These are phyloP conservation scores for Trinorchestia longiramus DNA, from an alignment of 1,140 invertebrate genomes.

Conservation along the genomic window DNA sequence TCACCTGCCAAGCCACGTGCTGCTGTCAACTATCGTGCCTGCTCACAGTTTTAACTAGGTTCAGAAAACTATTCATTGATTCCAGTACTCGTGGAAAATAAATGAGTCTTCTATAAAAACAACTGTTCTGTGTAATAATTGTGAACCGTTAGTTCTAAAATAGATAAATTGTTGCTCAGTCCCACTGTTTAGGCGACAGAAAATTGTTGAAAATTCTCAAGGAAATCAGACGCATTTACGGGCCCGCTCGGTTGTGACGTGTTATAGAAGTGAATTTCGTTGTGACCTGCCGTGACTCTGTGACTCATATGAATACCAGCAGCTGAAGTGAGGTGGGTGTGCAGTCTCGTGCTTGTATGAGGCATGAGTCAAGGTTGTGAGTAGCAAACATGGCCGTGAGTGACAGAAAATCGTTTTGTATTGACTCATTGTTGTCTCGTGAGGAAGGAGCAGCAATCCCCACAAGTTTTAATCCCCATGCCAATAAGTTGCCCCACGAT, in stretches of 20 bases:
- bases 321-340: too few relatives aligned
- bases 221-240: background rate
- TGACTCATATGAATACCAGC: too few relatives aligned
- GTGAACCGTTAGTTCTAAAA: background rate
- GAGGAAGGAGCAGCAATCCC: slow-evolving; percentile 16
- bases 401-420: slow-evolving; percentile 66
- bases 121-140: background rate
- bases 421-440: slow-evolving; percentile 65
- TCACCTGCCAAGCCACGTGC: background rate
- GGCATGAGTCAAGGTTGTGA: background rate
- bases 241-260: background rate
- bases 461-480: background rate
- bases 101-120: background rate
- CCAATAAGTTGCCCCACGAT: background rate
- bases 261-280: too few relatives aligned
- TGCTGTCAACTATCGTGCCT: background rate
- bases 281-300: too few relatives aligned
- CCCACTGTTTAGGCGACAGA: background rate
- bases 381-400: slow-evolving; percentile 58
- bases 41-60: background rate
- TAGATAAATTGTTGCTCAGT: background rate
- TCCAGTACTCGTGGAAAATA: background rate
- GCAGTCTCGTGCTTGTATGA: too few relatives aligned
- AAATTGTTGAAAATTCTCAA: background rate
- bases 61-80: background rate